phyloP scores from a whole-genome alignment of 2,888 invertebrate genomes.

The Drosophila anceps region DNA sequence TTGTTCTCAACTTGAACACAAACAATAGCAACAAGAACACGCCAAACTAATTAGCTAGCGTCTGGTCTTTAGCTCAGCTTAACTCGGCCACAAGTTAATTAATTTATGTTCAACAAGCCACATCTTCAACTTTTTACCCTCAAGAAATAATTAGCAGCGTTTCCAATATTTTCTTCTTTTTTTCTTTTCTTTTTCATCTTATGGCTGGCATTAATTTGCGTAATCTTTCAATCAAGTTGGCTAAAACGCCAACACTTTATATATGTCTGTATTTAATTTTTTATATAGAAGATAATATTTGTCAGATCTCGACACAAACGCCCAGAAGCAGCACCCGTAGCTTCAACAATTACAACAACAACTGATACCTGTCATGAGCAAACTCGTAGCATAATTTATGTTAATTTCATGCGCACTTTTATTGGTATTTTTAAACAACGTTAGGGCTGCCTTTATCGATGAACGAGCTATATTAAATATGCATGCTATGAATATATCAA shows the following conservation, averaged over 20 bases:
- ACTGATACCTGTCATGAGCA: constrained; percentile 63
- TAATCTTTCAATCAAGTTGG: constrained; percentile 65
- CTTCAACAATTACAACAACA: constrained; percentile 23
- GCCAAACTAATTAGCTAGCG: constrained; percentile 20
- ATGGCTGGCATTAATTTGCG: constrained; percentile 55
- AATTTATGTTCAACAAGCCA: constrained; percentile 8
- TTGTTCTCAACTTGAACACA: constrained; percentile 3
- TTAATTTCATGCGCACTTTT: constrained; percentile 64
- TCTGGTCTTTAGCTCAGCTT: not conserved
- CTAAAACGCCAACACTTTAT: constrained; percentile 27
- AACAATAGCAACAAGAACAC: not conserved
- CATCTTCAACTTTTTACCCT: not conserved
- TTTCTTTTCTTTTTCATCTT: constrained; percentile 8
- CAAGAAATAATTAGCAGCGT: constrained; percentile 13
- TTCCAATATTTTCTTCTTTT: not conserved
- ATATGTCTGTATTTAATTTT: constrained; percentile 14
- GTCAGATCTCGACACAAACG: constrained; percentile 40
- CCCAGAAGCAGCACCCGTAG: constrained; percentile 9
- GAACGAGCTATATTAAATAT: constrained; percentile 61
- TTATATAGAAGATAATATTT: constrained; percentile 25
- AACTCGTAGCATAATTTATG: constrained; percentile 73
- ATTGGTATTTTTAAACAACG: constrained; percentile 28
- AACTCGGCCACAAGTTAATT: constrained; percentile 14
- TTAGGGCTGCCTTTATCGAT: constrained; percentile 15
- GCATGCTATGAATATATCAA: constrained; percentile 71